A percentile compares a stretch with the other conserved stretches of the same genome.
These are phyloP conservation scores for Pheosia tremula DNA, from an alignment of 2,888 invertebrate genomes.

Conservation along the genomic window DNA sequence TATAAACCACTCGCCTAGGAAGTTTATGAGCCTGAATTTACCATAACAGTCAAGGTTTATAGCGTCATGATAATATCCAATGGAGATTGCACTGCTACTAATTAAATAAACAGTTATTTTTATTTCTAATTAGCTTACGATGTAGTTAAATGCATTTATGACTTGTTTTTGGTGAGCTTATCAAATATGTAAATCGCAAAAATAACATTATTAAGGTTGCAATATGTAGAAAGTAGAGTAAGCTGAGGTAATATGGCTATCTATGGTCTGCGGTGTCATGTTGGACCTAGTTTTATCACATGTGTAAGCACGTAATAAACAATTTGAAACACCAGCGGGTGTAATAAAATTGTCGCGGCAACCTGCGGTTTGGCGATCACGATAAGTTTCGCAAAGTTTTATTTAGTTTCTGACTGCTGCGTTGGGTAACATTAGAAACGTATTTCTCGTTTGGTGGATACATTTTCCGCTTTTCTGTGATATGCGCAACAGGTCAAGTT, in stretches of 20 bases:
- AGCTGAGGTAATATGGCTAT: neutral
- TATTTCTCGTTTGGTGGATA: conserved; percentile 39
- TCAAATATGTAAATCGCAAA: neutral
- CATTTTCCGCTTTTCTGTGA: conserved; percentile 48
- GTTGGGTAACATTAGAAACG: conserved; percentile 68
- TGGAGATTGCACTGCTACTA: neutral
- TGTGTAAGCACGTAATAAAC: conserved; percentile 45
- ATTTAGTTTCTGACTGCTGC: conserved; percentile 60
- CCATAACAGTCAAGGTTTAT: conserved; percentile 46
- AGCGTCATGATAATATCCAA: conserved; percentile 17
- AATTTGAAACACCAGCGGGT: conserved; percentile 59
- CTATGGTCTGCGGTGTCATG: conserved; percentile 23
- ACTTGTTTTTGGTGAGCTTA: neutral
- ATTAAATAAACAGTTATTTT: neutral
- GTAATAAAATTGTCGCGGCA: conserved; percentile 66
- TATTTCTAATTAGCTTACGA: neutral
- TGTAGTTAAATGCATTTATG: conserved; percentile 1
- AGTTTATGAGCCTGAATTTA: conserved; percentile 22
- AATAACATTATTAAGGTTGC: neutral
- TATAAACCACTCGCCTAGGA: conserved; percentile 17
- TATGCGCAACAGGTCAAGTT: conserved; percentile 45
- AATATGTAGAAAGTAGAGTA: conserved; percentile 4
- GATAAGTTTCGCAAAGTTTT: conserved; percentile 74
- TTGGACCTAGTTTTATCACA: conserved; percentile 49
- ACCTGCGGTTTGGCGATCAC: conserved; percentile 74